A percentile compares a stretch with the other conserved stretches of the same genome.
phyloP scores from a whole-genome alignment of 2,113 vertebrate species.

The Cepphus grylle region DNA sequence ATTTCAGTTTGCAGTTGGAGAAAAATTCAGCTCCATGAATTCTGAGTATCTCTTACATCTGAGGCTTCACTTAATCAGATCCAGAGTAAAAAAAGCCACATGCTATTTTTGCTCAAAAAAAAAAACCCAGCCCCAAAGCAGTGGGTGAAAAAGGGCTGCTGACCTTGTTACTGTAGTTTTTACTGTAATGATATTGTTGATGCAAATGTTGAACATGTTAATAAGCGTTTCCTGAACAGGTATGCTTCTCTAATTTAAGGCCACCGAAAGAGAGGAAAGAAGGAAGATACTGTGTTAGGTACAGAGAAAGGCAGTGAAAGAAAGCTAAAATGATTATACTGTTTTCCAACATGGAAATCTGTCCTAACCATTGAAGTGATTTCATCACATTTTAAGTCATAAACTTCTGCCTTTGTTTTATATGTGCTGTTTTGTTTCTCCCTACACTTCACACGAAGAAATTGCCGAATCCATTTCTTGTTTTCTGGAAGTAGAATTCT shows the following conservation, averaged over 20 bases:
- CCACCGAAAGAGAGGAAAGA: background rate
- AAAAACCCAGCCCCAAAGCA: background rate
- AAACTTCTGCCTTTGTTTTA: background rate
- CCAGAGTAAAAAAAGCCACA: background rate
- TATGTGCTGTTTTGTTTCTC: background rate
- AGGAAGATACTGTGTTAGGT: background rate
- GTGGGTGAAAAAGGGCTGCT: background rate
- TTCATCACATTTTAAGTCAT: background rate
- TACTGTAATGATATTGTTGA: background rate
- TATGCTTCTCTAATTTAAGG: background rate
- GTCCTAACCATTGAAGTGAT: background rate
- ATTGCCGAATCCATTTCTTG: background rate
- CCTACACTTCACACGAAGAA: background rate
- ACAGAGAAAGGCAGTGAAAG: background rate
- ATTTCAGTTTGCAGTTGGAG: background rate
- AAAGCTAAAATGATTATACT: background rate
- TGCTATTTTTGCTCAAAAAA: background rate
- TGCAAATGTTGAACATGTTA: background rate
- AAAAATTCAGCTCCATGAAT: background rate
- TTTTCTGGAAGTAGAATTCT: background rate
- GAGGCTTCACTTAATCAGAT: background rate
- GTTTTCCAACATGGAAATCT: background rate
- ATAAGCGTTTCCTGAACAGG: background rate
- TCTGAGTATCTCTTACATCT: background rate
- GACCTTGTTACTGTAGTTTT: background rate